Percentiles rank a stretch among this genome's conserved stretches.
These are phyloP conservation scores for Lethenteron camtschaticum DNA, from an alignment of 2,113 vertebrate genomes.

Conservation along the genomic window DNA sequence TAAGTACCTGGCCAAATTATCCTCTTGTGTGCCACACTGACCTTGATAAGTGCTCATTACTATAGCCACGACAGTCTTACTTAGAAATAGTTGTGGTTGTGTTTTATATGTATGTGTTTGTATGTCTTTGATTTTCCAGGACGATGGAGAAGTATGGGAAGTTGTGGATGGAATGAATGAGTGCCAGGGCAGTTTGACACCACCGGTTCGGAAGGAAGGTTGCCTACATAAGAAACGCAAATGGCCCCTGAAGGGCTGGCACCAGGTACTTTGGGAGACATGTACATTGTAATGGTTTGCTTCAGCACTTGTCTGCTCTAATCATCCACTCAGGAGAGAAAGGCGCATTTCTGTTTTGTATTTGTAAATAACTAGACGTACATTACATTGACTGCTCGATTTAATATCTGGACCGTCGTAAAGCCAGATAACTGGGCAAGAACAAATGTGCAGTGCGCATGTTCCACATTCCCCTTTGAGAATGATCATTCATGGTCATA, in stretches of 20 bases:
- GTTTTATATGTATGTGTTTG: too few species aligned
- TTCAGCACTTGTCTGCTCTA: not conserved
- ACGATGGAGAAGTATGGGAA: too few species aligned
- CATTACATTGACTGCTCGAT: not conserved
- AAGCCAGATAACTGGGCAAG: not conserved
- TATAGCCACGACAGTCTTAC: too few species aligned
- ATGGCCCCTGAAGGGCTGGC: slow-evolving; percentile 5
- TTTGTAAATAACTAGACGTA: not conserved
- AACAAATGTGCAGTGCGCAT: slow-evolving; percentile 1
- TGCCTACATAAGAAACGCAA: not conserved
- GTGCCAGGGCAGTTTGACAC: too few species aligned
- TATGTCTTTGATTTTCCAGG: too few species aligned
- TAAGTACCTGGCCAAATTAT: too few species aligned
- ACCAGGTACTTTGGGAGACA: not conserved
- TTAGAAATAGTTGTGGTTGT: too few species aligned
- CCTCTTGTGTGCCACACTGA: too few species aligned
- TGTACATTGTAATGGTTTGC: not conserved
- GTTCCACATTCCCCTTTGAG: slow-evolving; percentile 1
- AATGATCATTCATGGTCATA: not conserved
- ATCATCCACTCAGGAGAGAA: not conserved
- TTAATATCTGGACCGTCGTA: not conserved
- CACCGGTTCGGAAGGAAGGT: not conserved
- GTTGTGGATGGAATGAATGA: too few species aligned
- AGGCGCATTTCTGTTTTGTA: not conserved
- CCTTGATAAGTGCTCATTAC: too few species aligned